Conservation (phyloP, 2,888 invertebrate species). For the Drosophila quinaria region DNA sequence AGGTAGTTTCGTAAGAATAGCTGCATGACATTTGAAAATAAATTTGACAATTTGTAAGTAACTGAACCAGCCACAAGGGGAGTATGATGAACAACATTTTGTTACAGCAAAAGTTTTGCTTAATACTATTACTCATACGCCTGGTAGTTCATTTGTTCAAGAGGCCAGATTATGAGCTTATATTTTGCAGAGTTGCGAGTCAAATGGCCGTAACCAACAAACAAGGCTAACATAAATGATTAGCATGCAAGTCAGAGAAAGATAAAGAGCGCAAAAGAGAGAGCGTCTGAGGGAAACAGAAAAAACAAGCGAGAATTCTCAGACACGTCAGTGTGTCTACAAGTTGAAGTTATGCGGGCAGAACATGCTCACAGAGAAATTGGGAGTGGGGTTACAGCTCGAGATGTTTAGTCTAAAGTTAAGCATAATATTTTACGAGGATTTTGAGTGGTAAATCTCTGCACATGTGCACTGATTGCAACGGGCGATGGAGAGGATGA, state of each 20-base stretch:
- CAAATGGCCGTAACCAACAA: conserved; percentile 32
- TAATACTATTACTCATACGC: conserved; percentile 35
- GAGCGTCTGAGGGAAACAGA: background rate
- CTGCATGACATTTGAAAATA: background rate
- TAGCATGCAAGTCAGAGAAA: conserved; percentile 34
- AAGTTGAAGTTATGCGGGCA: conserved; percentile 25
- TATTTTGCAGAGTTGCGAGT: conserved; percentile 30
- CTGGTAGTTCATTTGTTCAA: conserved; percentile 27
- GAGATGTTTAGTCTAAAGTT: conserved; percentile 40
- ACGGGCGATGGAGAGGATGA: background rate
- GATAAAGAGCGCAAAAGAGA: background rate
- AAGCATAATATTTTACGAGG: conserved; percentile 74
- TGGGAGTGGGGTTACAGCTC: conserved; percentile 34
- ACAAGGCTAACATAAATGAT: conserved; percentile 38
- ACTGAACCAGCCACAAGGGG: background rate
- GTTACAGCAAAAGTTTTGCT: conserved; percentile 1
- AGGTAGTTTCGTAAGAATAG: conserved; percentile 4
- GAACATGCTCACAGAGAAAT: conserved; percentile 12
- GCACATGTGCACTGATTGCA: conserved; percentile 75
- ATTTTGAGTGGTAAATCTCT: conserved; percentile 67
- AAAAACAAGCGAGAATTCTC: conserved; percentile 10
- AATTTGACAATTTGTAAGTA: conserved; percentile 10
- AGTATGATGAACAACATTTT: background rate
- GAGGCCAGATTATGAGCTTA: conserved; percentile 26
- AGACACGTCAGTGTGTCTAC: conserved; percentile 32